Conservation (phyloP, 2,888 invertebrate species). For the Tetranychus piercei region DNA sequence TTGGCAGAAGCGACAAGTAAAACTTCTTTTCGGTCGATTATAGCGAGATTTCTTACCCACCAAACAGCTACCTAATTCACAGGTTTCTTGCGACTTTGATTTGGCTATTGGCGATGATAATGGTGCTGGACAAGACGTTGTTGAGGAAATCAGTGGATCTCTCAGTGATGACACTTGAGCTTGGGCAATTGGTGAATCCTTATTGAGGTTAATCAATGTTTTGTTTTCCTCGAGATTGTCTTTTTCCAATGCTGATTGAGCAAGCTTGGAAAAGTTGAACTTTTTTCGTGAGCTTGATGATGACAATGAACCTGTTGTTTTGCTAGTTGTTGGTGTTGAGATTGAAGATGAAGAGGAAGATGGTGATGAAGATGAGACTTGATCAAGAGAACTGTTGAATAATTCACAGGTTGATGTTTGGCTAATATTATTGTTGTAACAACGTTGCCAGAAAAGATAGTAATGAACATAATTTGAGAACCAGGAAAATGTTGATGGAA, state of each 20-base stretch:
- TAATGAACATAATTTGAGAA: not conserved
- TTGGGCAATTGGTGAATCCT: too few species aligned
- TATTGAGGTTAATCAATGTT: too few species aligned
- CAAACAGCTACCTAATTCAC: conserved; percentile 9
- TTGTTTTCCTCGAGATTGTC: conserved; percentile 16
- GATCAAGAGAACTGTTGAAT: not conserved
- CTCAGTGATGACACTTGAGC: not conserved
- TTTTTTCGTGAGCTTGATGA: not conserved
- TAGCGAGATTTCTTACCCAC: conserved; percentile 27
- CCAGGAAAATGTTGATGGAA: not conserved
- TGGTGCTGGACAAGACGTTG: not conserved
- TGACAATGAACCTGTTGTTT: not conserved
- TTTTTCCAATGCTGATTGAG: conserved; percentile 27
- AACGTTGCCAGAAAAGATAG: not conserved
- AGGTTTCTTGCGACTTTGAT: conserved; percentile 5
- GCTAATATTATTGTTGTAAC: not conserved
- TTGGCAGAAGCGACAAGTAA: conserved; percentile 93
- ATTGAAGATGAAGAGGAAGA: too few species aligned
- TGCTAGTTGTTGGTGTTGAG: too few species aligned
- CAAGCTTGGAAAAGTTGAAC: conserved; percentile 28
- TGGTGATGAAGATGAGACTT: too few species aligned
- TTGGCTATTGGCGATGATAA: not conserved
- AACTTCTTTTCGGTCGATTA: conserved; percentile 73
- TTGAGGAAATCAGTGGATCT: not conserved
- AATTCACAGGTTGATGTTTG: not conserved